Evolutionary conservation across 2,888 invertebrate genomes (phyloP).

Genomic region (Cosmia pyralina): DNA sequence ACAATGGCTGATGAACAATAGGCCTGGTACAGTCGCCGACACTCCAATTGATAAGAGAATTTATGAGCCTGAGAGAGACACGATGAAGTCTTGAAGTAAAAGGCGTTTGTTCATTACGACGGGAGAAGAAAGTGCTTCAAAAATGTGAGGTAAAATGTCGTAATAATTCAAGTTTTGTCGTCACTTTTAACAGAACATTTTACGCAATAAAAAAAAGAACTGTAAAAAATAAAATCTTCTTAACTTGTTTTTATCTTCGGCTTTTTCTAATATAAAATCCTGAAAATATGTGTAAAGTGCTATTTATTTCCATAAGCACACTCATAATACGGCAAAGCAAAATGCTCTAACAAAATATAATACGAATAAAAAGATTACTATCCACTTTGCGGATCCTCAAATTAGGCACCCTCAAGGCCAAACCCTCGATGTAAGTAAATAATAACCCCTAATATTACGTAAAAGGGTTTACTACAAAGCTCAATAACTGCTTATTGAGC

Average conservation of each 20-base stretch:
- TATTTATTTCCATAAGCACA: not conserved
- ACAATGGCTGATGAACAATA: constrained; percentile 60
- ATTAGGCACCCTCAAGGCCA: constrained; percentile 47
- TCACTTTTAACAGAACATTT: not conserved
- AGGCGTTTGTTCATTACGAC: constrained; percentile 1
- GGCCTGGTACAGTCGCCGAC: constrained; percentile 46
- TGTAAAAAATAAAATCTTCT: not conserved
- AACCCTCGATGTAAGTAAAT: constrained; percentile 48
- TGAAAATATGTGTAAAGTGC: not conserved
- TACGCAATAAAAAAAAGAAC: not conserved
- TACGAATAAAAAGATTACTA: constrained; percentile 52
- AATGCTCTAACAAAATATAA: constrained; percentile 22
- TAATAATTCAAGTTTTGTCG: not conserved
- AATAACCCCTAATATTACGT: constrained; percentile 50
- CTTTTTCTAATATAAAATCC: not conserved
- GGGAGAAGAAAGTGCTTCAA: not conserved
- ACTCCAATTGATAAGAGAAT: constrained; percentile 53
- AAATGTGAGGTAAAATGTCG: constrained; percentile 13
- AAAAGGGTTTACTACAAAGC: constrained; percentile 54
- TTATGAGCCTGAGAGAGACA: constrained; percentile 28
- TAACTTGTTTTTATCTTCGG: not conserved
- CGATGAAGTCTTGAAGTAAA: constrained; percentile 27
- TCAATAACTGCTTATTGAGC: constrained; percentile 44
- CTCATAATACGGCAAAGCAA: constrained; percentile 12
- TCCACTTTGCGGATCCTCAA: constrained; percentile 32